Evolutionary conservation across 2,797 vertebrate genomes (phyloP).

Genomic region (Spondyliosoma cantharus): DNA sequence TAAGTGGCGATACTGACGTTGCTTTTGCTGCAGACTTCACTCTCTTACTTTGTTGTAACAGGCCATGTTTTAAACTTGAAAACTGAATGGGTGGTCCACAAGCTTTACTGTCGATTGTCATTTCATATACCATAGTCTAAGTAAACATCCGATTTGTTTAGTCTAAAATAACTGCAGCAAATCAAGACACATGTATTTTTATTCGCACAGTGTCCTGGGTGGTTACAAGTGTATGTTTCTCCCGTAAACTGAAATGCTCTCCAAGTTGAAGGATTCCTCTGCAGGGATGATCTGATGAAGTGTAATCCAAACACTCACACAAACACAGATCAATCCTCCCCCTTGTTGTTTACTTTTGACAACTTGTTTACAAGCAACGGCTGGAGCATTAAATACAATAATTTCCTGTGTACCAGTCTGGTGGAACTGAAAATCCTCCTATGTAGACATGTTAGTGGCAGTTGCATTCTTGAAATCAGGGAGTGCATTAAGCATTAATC

Average conservation of each 20-base stretch:
- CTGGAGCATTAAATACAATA: conserved; percentile 39
- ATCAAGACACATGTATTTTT: conserved; percentile 27
- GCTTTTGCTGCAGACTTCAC: not conserved
- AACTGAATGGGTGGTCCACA: conserved; percentile 37
- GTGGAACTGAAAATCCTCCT: conserved; percentile 14
- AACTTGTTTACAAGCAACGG: conserved; percentile 55
- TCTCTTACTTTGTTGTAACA: not conserved
- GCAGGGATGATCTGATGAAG: conserved; percentile 12
- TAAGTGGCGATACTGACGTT: not conserved
- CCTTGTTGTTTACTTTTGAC: conserved; percentile 62
- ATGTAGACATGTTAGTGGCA: conserved; percentile 16
- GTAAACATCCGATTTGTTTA: conserved; percentile 45
- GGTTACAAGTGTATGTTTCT: not conserved
- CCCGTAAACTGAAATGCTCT: conserved; percentile 1
- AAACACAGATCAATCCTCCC: conserved; percentile 54
- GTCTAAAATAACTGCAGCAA: conserved; percentile 29
- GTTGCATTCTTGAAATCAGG: conserved; percentile 10
- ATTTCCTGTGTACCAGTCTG: conserved; percentile 39
- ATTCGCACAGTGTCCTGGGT: not conserved
- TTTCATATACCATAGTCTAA: conserved; percentile 13
- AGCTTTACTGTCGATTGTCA: conserved; percentile 17
- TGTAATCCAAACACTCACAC: conserved; percentile 60
- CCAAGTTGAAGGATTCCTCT: not conserved
- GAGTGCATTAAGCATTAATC: not conserved
- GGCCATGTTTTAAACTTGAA: not conserved